Evolutionary conservation across 2,797 vertebrate genomes (phyloP), one percentile per base, ranked within the genome.

Genomic region (Platyrinchus mystaceus): DNA sequence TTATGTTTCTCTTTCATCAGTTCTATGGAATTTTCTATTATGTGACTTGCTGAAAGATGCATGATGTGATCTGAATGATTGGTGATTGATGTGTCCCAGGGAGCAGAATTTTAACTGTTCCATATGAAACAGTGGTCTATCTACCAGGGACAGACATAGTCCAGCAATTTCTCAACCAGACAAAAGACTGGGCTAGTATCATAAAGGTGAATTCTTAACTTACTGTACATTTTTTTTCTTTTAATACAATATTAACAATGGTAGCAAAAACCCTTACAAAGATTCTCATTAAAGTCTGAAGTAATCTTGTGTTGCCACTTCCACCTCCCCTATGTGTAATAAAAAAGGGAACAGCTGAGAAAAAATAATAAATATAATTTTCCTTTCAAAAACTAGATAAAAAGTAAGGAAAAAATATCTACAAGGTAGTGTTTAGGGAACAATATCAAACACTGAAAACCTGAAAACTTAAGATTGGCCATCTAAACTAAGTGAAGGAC

Each of bases 1-100:
- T 94, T 78, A 83, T 21, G 50, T 34, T 74, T 64, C 77, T 21
- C 41, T 85, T 94, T 89, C 78, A 83, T 64, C 64, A 67, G 10
- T 85, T 79, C 52, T 44, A 7, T 26, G 64, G 81, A 93, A 80
- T 94, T 87, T 95, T 94, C 78, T 82, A 60, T 73, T 82, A 41
- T 60, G 84, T 1, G 4, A 52, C 37, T 59, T 70, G 34, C 16
- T 92, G 84, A 84, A 94, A 95, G 47, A 92, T 70, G 55, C 34
- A 56, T 69, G 44, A 82, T 93, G 59, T 46, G 14, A 89, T 93
- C 64, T 82, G 70, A 92, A 95, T 70, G 26, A 73, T 55, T 85
- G 70, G 55, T 85, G 91, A 95, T 36, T 95, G 91, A 92, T 4
- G 0, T 89, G 70, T 87, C 68, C 63, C 43, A 90, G 34, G 39